Percentiles rank a stretch among this genome's conserved stretches.
Conservation (phyloP, 2,888 invertebrate species). For the Mallateleia sp. region DNA sequence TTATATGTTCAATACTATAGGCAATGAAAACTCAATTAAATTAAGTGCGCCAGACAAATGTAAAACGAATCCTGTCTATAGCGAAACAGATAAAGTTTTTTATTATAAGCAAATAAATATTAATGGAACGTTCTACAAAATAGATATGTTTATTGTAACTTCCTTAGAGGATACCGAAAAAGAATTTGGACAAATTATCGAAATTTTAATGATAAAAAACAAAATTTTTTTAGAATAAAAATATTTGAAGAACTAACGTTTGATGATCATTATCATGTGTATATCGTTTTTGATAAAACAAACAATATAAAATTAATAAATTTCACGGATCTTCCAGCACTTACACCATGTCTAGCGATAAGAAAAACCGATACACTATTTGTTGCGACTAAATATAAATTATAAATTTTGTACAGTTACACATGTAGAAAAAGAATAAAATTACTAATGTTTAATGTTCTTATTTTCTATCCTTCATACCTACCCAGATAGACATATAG, state of each 20-base stretch:
- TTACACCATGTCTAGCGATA: too few species aligned
- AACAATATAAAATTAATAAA: too few species aligned
- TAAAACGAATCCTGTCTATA: background rate
- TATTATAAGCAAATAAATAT: background rate
- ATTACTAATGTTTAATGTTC: too few species aligned
- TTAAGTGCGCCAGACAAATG: background rate
- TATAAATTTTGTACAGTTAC: too few species aligned
- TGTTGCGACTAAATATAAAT: too few species aligned
- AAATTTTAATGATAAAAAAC: slow-evolving; percentile 1
- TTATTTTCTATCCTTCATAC: too few species aligned
- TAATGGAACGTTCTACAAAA: slow-evolving; percentile 13
- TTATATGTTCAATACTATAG: background rate
- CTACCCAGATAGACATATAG: too few species aligned
- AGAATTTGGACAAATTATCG: slow-evolving; percentile 11
- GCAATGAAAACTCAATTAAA: slow-evolving; percentile 1
- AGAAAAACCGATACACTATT: too few species aligned
- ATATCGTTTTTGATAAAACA: too few species aligned
- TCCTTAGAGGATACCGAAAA: background rate
- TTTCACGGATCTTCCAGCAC: too few species aligned
- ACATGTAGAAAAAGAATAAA: too few species aligned
- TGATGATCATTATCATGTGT: slow-evolving; percentile 62
- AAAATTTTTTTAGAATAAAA: slow-evolving; percentile 4
- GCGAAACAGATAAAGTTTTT: background rate
- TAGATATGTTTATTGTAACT: slow-evolving; percentile 9
- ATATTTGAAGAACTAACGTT: slow-evolving; percentile 60